phyloP scores from a whole-genome alignment of 2,113 vertebrate species.

The Excalfactoria chinensis region DNA sequence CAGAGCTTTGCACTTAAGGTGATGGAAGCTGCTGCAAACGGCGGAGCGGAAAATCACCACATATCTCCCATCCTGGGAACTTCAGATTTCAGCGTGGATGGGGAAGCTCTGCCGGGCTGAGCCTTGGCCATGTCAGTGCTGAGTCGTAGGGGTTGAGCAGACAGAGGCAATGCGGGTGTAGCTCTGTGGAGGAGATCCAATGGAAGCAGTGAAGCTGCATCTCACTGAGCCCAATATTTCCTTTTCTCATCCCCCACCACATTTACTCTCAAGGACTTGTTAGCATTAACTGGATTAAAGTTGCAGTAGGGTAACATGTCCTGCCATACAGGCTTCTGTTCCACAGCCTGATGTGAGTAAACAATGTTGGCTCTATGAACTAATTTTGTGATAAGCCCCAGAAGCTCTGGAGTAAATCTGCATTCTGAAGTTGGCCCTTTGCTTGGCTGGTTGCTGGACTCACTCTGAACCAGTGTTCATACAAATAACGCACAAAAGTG shows the following conservation, averaged over 20 bases:
- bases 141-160: not conserved
- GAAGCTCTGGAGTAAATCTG: not conserved
- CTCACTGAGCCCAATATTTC: not conserved
- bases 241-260: not conserved
- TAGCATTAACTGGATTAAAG: conserved; percentile 18
- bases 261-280: not conserved
- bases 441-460: not conserved
- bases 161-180: not conserved
- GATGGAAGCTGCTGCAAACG: not conserved
- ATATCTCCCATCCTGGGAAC: not conserved
- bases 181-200: not conserved
- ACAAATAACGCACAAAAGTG: not conserved
- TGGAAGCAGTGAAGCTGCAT: not conserved
- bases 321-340: not conserved
- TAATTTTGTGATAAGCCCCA: not conserved
- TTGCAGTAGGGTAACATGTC: not conserved
- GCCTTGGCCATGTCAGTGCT: not conserved
- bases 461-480: not conserved
- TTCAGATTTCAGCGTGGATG: not conserved
- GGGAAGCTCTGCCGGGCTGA: not conserved
- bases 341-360: not conserved
- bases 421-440: not conserved
- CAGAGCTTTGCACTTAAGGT: not conserved
- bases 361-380: not conserved
- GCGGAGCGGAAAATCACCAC: rapidly evolving